Percentiles rank a stretch among this genome's conserved stretches.
These are phyloP conservation scores for Drosophila tropicalis DNA, from an alignment of 1,140 invertebrate genomes.

Conservation along the genomic window DNA sequence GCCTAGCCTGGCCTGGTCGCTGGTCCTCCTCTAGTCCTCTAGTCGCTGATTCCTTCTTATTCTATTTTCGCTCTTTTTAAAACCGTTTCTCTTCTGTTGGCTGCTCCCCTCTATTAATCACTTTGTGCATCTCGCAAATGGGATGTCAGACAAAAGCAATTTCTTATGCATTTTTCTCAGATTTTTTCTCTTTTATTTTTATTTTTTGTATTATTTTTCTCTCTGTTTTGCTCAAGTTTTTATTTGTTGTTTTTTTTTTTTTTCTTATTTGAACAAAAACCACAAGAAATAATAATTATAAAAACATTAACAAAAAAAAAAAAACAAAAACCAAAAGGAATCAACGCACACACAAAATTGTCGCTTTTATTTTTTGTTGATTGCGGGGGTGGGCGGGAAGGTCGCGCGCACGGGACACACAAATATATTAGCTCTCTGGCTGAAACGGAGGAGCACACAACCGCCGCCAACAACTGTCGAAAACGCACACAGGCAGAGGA, in stretches of 20 bases:
- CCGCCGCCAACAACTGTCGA: conserved; percentile 73
- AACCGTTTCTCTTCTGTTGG: conserved; percentile 25
- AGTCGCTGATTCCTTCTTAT: conserved; percentile 18
- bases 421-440: conserved; percentile 43
- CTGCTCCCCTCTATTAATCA: conserved; percentile 21
- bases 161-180: conserved; percentile 7
- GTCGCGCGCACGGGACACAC: conserved; percentile 48
- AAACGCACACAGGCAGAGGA: conserved; percentile 65
- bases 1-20: neutral
- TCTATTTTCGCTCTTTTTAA: conserved; percentile 27
- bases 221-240: neutral
- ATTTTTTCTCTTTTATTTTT: neutral
- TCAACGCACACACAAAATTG: neutral
- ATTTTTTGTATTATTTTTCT: neutral
- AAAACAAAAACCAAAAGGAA: conserved; percentile 1
- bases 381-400: conserved; percentile 5
- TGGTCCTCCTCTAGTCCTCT: conserved; percentile 7
- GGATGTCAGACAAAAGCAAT: neutral
- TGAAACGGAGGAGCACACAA: conserved; percentile 54
- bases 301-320: conserved; percentile 67
- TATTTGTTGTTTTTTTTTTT: neutral
- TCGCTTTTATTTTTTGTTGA: conserved; percentile 33
- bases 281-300: conserved; percentile 48
- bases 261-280: neutral
- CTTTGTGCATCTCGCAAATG: conserved; percentile 1